These are phyloP conservation scores for Luidia sarsii DNA, from an alignment of 53 echinoderm and acorn worm genomes.

Conservation along the genomic window DNA sequence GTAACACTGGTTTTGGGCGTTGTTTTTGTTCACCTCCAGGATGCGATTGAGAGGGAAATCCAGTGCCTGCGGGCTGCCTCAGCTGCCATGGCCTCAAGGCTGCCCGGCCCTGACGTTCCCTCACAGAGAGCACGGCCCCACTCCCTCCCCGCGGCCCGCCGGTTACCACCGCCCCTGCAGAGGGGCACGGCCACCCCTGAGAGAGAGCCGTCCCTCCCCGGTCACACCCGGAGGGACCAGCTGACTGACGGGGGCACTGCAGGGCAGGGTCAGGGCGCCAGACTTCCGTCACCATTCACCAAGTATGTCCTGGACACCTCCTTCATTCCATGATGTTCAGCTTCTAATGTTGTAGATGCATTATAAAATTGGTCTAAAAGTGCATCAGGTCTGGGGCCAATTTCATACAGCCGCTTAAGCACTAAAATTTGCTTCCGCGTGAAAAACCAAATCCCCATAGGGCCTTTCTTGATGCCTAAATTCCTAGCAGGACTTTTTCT, in stretches of 20 bases:
- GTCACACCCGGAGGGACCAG: background rate
- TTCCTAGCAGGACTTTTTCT: too few species aligned
- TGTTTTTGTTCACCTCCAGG: constrained; percentile 43
- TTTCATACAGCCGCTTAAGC: too few species aligned
- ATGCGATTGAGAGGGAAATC: constrained; percentile 81
- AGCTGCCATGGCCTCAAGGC: constrained; percentile 54
- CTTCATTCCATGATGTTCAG: background rate
- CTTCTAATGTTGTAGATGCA: background rate
- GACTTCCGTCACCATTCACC: constrained; percentile 10
- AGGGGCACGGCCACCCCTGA: background rate
- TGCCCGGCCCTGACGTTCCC: constrained; percentile 2
- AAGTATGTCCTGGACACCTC: background rate
- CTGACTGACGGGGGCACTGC: background rate
- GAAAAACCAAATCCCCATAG: too few species aligned
- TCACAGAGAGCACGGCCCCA: constrained; percentile 7
- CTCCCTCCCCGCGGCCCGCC: background rate
- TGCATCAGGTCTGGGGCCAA: too few species aligned
- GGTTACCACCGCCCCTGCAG: constrained; percentile 35
- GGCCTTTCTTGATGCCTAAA: too few species aligned
- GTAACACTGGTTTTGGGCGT: too few species aligned
- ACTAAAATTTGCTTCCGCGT: too few species aligned
- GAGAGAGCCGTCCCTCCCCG: constrained; percentile 14
- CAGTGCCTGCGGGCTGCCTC: constrained; percentile 78
- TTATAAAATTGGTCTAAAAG: background rate
- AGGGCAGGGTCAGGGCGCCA: constrained; percentile 5